Percentiles rank a stretch among this genome's conserved stretches.
Conservation (phyloP, 2,888 invertebrate genomes). For the Dilophus febrilis region DNA sequence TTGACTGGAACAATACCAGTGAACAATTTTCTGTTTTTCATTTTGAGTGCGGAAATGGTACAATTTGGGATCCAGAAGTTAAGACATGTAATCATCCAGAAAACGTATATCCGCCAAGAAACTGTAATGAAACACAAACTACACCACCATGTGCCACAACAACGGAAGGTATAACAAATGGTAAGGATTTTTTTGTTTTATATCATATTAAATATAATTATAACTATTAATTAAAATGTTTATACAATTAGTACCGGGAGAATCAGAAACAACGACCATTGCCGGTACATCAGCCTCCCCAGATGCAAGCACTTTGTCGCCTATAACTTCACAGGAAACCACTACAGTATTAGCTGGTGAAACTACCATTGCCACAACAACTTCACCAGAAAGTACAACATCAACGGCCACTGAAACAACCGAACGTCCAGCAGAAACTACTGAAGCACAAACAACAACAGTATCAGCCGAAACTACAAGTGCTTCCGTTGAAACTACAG, state of each 20-base stretch:
- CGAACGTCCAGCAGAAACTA: neutral
- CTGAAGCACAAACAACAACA: constrained; percentile 12
- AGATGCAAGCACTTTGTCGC: neutral
- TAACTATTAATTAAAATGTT: no score
- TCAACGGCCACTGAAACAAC: neutral
- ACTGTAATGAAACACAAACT: constrained; percentile 18
- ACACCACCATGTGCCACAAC: constrained; percentile 4
- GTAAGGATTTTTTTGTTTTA: no score
- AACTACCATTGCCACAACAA: neutral
- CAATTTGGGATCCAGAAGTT: constrained; percentile 51
- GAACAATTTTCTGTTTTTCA: constrained; percentile 41
- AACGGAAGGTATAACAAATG: constrained; percentile 3
- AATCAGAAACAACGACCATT: no score
- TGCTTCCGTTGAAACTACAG: constrained; percentile 12
- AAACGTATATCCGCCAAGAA: constrained; percentile 41
- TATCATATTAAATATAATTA: no score
- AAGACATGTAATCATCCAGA: constrained; percentile 50
- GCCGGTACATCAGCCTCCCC: neutral
- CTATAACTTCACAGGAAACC: no score
- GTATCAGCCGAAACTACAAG: constrained; percentile 12
- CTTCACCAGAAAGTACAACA: neutral
- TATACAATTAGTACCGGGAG: no score
- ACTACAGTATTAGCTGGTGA: no score
- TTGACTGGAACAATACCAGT: constrained; percentile 39
- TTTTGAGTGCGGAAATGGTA: constrained; percentile 50